Evolutionary conservation across 1,140 invertebrate genomes (phyloP).

Genomic region (Neodiprion fabricii): DNA sequence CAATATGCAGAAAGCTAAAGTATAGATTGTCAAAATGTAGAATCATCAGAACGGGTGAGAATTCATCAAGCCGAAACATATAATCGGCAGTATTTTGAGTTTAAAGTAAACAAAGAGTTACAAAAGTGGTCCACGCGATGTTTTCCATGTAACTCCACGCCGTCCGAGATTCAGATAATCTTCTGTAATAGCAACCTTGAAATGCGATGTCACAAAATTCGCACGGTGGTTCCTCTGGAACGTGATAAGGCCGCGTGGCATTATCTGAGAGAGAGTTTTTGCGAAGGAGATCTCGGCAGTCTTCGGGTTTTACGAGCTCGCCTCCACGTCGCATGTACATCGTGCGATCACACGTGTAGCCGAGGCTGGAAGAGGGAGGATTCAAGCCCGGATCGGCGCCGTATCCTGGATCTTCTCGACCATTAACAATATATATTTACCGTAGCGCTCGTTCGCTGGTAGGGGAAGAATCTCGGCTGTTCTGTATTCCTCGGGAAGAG

Average conservation of each 20-base stretch:
- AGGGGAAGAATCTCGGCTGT: background rate
- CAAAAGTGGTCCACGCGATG: no score
- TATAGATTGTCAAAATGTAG: no score
- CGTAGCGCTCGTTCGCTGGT: background rate
- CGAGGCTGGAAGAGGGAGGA: background rate
- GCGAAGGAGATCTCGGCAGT: background rate
- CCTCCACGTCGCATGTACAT: background rate
- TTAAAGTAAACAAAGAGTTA: no score
- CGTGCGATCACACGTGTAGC: background rate
- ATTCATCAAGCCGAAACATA: no score
- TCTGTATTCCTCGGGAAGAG: no score
- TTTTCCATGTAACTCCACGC: no score
- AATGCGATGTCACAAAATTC: no score
- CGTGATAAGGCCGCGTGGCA: background rate
- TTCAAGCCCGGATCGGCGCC: background rate
- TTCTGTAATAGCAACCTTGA: background rate
- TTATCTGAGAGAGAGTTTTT: background rate
- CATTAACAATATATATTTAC: constrained; percentile 8
- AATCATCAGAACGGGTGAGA: no score
- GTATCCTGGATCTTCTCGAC: constrained; percentile 4
- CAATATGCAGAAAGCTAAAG: no score
- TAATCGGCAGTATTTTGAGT: no score
- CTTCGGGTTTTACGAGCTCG: background rate
- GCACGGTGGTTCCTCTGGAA: background rate
- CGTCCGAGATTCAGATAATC: background rate